Base-by-base conservation (phyloP, 53 echinoderm and acorn worm genomes). In the Patiria pectinifera region DNA sequence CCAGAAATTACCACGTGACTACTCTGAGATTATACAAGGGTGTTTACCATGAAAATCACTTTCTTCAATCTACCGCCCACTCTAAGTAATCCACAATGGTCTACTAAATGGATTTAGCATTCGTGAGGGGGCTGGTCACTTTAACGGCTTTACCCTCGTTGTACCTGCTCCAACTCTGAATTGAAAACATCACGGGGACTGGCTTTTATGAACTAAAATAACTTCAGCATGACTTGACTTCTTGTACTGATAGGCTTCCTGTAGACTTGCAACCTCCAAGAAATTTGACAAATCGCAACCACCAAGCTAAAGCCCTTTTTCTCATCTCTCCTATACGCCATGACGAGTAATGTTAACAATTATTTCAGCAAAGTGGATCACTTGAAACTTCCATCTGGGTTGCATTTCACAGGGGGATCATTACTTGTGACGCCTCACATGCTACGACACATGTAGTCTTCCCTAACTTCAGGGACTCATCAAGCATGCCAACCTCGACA, bases 301-400 rank as follows among this genome's bases (percentile, higher is more conserved):
- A 86, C 86, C 86, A 86, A 2, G 86, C 86, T 49, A 86, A 48
- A 9, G 53, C 86, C 16, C 75, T 46, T 49, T 86, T n/a, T n/a
- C n/a, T 75, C 86, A 86, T n/a, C n/a, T n/a, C n/a, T 72, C 1
- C n/a, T 77, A 79, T 96, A 79, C n/a, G n/a, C 91, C 91, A 96
- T 0, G 71, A 80, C 4, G 92, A 96, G 69, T 62, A 82, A 12
- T 89, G 80, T 18, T 24, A 10, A n/a, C n/a, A 14, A 95, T 72
- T 48, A 95, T 72, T n/a, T 83, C 63, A n/a, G 18, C 90, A 91
- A 23, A 90, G 82, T 15, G 86, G 77, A 61, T 58, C 85, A 69
- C 70, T 35, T 45, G 11, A 18, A 21, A 85, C 71, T 44, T 16
- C n/a, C 1, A 21, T 69, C 43, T 16, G 22, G 45, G 11, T 85